These are phyloP conservation scores for Tribolium castaneum DNA, from an alignment of 1,140 invertebrate species.

Conservation along the genomic window DNA sequence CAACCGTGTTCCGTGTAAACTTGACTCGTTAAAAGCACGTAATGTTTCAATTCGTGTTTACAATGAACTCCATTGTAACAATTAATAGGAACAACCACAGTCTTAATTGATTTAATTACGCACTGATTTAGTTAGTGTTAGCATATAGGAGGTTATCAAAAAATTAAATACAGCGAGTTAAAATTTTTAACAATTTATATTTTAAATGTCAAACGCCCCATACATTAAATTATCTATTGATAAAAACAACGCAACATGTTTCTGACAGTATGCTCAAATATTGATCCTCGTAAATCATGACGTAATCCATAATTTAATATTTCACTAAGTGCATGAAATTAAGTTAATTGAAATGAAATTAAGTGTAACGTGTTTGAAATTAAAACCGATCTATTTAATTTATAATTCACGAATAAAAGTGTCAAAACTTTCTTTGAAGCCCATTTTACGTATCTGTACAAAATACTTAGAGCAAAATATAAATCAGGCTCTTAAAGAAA, in stretches of 20 bases:
- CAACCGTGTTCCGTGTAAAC: too few species aligned
- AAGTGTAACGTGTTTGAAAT: neutral
- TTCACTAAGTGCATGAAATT: neutral
- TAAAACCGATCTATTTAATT: too few species aligned
- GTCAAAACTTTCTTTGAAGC: too few species aligned
- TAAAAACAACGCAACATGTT: neutral
- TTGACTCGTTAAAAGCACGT: neutral
- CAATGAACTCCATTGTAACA: neutral
- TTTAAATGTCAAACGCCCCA: neutral
- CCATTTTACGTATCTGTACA: neutral
- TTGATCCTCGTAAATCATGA: neutral
- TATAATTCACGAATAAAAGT: too few species aligned
- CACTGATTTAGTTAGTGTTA: neutral
- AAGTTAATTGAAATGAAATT: neutral
- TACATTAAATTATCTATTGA: neutral
- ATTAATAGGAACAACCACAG: neutral
- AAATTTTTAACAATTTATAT: neutral
- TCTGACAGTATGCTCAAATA: neutral
- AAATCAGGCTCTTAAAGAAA: neutral
- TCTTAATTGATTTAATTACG: neutral
- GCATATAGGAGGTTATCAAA: neutral
- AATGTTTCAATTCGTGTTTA: neutral
- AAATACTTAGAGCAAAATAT: neutral
- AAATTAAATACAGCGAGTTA: too few species aligned
- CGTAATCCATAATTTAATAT: neutral